Base-by-base conservation (phyloP, 2,888 invertebrate genomes). In the Polietes domitor region DNA sequence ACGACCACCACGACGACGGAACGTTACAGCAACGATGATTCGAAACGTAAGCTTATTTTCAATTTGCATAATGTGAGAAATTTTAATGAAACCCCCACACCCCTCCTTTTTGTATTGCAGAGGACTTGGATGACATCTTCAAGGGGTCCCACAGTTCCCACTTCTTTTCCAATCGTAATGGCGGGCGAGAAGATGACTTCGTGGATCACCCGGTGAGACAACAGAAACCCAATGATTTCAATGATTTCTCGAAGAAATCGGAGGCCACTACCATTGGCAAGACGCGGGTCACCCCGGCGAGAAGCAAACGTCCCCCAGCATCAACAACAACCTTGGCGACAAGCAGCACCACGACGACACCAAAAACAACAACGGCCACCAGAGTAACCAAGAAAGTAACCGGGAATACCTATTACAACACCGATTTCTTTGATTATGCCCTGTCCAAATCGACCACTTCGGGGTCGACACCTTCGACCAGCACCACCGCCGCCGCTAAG, bases 131-230 rank as follows among this genome's bases (percentile, higher is more conserved):
- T 79, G 95, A 96, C 88, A 93, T 94, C 80, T 94, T 96, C 80
- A 94, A 95, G 87, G 94, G 94, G 58, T 95, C 96, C 26, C 95
- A 95, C 90, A 96, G 95, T 80, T 95, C 96, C 0, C 95, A 96
- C 91, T 96, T 96, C 93, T 96, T 95, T 92, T 95, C 95, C 87
- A 94, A 94, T 88, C 92, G 93, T 70, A 94, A 94, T 89, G 93
- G 93, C 53, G 94, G 94, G 7, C 94, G 94, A 86, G 94, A 94
- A 89, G 93, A 92, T 73, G 93, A 93, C 83, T 93, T 93, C 76
- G 93, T 94, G 78, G 93, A 94, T 78, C 90, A 90, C 80, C 82
- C 87, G 9, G 61, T 81, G 7, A 77, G 84, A 5, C 89, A 91
- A 68, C 85, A 87, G 80, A 88, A 88, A 78, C 91, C 91, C 37